phyloP scores from a whole-genome alignment of 1,140 invertebrate genomes.

The Cherax destructor region DNA sequence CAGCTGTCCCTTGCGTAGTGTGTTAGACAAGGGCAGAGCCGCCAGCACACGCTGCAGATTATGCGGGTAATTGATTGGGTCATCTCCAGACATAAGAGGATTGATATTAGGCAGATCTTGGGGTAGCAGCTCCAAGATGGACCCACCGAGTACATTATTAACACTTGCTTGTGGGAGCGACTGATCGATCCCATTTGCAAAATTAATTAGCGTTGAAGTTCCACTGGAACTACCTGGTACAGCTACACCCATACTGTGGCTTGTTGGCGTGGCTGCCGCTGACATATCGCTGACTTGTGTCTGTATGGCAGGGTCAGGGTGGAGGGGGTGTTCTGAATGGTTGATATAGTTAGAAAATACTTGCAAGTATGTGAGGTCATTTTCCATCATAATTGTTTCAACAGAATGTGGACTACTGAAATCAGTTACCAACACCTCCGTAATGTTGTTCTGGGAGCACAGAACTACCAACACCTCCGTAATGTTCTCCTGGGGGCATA shows the following conservation, averaged over 20 bases:
- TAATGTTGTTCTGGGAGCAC: not conserved
- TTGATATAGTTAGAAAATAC: conserved; percentile 10
- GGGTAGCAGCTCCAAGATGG: conserved; percentile 24
- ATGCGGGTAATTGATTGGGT: not conserved
- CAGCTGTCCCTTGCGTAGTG: conserved; percentile 22
- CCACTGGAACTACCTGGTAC: too few species aligned
- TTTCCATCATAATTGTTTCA: conserved; percentile 6
- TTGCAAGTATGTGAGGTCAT: conserved; percentile 1
- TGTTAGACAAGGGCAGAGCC: conserved; percentile 2
- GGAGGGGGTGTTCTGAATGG: not conserved
- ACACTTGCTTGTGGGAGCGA: not conserved
- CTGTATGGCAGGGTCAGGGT: conserved; percentile 12
- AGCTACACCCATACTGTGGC: not conserved
- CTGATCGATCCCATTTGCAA: not conserved
- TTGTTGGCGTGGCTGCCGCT: not conserved
- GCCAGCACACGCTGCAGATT: not conserved
- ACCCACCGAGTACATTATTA: not conserved
- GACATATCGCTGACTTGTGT: not conserved
- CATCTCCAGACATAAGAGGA: not conserved
- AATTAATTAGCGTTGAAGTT: too few species aligned
- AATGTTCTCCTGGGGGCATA: not conserved
- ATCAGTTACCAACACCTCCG: conserved; percentile 14
- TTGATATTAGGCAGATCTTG: conserved; percentile 5
- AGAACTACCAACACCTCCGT: conserved; percentile 21
- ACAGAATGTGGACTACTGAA: conserved; percentile 1